phyloP scores from a whole-genome alignment of 2,888 invertebrate genomes.

The Anagyrus pseudococci region DNA sequence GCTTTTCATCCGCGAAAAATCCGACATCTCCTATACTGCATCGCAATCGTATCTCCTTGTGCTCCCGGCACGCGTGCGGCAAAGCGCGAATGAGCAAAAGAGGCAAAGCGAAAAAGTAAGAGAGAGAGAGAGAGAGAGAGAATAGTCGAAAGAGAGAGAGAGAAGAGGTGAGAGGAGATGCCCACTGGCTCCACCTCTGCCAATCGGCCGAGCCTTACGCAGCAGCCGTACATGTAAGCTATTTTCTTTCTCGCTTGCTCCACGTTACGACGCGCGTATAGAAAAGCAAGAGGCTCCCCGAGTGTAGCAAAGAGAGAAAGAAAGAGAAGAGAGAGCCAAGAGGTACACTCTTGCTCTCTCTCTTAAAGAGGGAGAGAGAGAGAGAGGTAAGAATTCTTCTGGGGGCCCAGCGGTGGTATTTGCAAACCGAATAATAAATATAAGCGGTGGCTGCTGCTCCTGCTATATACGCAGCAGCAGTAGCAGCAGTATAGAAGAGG shows the following conservation, averaged over 20 bases:
- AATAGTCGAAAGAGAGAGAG: neutral
- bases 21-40: too few species aligned
- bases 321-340: neutral
- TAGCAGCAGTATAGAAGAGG: conserved; percentile 9
- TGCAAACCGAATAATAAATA: conserved; percentile 63
- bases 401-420: conserved; percentile 52
- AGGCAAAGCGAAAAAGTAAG: neutral
- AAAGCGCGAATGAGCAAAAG: too few species aligned
- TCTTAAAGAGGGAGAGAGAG: conserved; percentile 10
- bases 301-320: too few species aligned
- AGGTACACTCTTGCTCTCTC: conserved; percentile 27
- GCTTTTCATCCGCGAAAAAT: too few species aligned
- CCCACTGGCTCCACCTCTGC: conserved; percentile 36
- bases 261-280: too few species aligned
- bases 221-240: too few species aligned
- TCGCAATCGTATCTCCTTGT: too few species aligned
- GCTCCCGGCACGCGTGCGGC: neutral
- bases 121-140: conserved; percentile 3
- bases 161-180: neutral
- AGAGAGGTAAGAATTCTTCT: conserved; percentile 12
- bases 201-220: conserved; percentile 37
- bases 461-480: conserved; percentile 48
- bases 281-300: too few species aligned
- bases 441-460: too few species aligned
- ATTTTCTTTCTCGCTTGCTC: too few species aligned